phyloP scores from a whole-genome alignment of 2,797 vertebrate species.

The Gymnothorax reevesii region DNA sequence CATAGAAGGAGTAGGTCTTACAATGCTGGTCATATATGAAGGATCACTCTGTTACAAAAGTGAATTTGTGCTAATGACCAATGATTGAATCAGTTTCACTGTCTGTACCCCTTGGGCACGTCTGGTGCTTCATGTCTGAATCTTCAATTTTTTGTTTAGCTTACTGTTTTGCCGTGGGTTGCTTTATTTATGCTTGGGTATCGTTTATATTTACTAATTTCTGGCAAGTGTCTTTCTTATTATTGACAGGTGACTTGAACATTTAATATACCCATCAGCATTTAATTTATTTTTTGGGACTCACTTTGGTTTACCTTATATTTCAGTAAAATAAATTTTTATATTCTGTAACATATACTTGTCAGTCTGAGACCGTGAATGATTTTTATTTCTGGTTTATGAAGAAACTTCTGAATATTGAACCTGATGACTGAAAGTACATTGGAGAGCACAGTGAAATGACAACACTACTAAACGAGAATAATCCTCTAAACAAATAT shows the following conservation, averaged over 20 bases:
- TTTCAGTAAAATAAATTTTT: neutral
- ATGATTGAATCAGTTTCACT: neutral
- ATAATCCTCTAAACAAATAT: neutral
- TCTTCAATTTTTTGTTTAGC: neutral
- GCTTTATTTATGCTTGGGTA: neutral
- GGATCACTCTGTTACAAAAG: neutral
- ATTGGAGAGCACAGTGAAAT: neutral
- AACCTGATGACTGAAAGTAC: neutral
- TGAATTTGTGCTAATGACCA: slow-evolving; percentile 8
- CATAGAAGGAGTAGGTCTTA: neutral
- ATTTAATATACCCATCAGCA: neutral
- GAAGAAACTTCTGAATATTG: neutral
- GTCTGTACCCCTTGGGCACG: neutral
- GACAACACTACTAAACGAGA: neutral
- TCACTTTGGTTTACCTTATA: neutral
- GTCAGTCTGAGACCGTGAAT: neutral
- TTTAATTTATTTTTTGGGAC: neutral
- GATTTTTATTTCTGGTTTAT: neutral
- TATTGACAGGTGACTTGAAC: slow-evolving; percentile 3
- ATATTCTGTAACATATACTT: neutral
- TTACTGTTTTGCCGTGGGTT: neutral
- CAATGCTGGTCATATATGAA: neutral
- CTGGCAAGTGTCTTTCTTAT: neutral
- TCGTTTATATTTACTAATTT: neutral
- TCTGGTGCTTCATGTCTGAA: neutral